Conservation (phyloP, 2,797 vertebrate species). For the Luscinia luscinia region DNA sequence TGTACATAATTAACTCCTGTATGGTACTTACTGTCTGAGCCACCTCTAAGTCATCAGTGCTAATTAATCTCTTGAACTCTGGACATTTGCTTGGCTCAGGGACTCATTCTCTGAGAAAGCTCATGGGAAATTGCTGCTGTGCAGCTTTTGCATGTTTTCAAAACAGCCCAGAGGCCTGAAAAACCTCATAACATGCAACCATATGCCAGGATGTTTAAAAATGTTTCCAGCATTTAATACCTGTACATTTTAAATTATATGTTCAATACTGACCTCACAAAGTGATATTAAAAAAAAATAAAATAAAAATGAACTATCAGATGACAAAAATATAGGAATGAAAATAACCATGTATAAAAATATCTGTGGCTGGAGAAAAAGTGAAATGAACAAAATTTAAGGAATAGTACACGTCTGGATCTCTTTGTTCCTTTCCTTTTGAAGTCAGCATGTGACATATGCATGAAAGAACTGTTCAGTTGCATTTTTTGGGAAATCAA, state of each 20-base stretch:
- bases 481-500: slow-evolving; percentile 15
- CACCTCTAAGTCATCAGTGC: not conserved
- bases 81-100: not conserved
- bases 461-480: slow-evolving; percentile 25
- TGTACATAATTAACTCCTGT: slow-evolving; percentile 5
- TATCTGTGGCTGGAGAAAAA: not conserved
- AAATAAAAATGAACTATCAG: not conserved
- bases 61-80: slow-evolving; percentile 33
- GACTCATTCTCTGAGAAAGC: not conserved
- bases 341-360: not conserved
- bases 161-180: not conserved
- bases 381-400: not conserved
- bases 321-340: not conserved
- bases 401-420: not conserved
- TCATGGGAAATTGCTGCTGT: not conserved
- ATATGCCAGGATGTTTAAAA: not conserved
- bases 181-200: not conserved
- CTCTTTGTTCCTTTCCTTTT: slow-evolving; percentile 1
- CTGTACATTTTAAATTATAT: not conserved
- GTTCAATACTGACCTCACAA: not conserved
- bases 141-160: not conserved
- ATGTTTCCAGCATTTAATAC: not conserved
- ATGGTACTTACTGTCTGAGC: not conserved
- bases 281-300: not conserved
- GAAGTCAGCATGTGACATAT: slow-evolving; percentile 3